A percentile compares a stretch with the other conserved stretches of the same genome.
These are phyloP conservation scores for Myotis davidii DNA, from an alignment of 2,113 vertebrate species.

Conservation along the genomic window DNA sequence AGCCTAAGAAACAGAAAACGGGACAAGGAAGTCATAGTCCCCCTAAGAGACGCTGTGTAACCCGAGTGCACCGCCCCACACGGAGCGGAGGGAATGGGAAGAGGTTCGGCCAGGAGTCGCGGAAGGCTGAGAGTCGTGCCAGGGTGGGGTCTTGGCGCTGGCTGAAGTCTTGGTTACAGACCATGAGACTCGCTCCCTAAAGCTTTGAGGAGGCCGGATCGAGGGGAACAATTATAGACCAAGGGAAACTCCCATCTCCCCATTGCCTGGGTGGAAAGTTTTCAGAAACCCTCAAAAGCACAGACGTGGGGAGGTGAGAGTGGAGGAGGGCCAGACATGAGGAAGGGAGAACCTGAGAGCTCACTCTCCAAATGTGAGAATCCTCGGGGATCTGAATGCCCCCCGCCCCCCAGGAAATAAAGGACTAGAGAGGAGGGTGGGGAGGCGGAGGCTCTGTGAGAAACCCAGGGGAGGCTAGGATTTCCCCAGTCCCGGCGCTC, in stretches of 20 bases:
- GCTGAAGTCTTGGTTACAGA: slow-evolving; percentile 41
- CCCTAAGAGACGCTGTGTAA: background rate
- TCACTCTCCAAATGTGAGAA: background rate
- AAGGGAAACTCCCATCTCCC: background rate
- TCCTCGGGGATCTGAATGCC: background rate
- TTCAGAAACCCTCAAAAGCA: slow-evolving; percentile 47
- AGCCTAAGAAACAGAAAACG: slow-evolving; percentile 24
- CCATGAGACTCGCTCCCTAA: background rate
- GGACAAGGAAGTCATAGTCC: background rate
- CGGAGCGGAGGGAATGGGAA: background rate
- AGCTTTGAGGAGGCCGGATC: background rate
- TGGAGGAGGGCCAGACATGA: background rate
- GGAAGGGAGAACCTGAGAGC: background rate
- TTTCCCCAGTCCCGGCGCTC: background rate
- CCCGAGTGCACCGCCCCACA: background rate
- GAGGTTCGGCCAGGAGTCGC: background rate
- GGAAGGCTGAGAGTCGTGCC: background rate
- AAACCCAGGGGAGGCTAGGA: background rate
- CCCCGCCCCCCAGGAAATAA: background rate
- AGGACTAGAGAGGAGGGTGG: background rate
- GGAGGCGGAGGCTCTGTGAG: background rate
- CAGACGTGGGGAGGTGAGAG: background rate
- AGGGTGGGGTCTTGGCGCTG: background rate
- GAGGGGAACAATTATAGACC: background rate
- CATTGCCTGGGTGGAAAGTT: background rate